Conservation (phyloP, 1,140 invertebrate genomes). For the Phocides pigmalion region DNA sequence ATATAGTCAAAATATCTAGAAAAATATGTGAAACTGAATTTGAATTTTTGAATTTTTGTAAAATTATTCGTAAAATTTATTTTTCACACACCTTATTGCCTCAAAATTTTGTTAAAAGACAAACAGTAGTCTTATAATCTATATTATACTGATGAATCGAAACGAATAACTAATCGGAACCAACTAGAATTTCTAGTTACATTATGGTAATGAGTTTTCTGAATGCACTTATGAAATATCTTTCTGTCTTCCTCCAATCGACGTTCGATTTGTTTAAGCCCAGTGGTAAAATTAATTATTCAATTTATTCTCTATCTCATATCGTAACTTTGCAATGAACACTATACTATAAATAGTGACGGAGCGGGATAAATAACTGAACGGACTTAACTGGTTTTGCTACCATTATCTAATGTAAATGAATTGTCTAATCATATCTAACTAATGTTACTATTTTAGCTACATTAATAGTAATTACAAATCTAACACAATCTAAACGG, state of each 20-base stretch:
- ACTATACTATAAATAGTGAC: neutral
- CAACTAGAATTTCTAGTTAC: slow-evolving; percentile 2
- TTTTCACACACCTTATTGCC: too few species aligned
- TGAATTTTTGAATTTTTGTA: too few species aligned
- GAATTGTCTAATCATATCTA: too few species aligned
- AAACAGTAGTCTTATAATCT: too few species aligned
- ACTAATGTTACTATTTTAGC: too few species aligned
- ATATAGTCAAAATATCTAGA: too few species aligned
- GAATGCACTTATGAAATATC: slow-evolving; percentile 30
- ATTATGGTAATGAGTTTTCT: slow-evolving; percentile 42
- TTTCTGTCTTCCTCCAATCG: neutral
- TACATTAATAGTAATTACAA: too few species aligned
- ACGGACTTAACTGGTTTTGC: neutral
- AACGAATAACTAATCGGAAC: neutral
- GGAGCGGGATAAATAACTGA: neutral
- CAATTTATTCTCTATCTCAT: neutral
- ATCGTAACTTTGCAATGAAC: neutral
- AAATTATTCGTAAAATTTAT: too few species aligned
- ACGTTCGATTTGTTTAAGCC: neutral
- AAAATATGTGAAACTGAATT: too few species aligned
- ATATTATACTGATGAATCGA: neutral
- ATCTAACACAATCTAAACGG: too few species aligned
- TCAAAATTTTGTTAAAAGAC: too few species aligned
- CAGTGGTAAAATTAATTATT: neutral
- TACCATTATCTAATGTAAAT: neutral